Conservation (phyloP, 2,888 invertebrate species). For the Geophilus truncorum region DNA sequence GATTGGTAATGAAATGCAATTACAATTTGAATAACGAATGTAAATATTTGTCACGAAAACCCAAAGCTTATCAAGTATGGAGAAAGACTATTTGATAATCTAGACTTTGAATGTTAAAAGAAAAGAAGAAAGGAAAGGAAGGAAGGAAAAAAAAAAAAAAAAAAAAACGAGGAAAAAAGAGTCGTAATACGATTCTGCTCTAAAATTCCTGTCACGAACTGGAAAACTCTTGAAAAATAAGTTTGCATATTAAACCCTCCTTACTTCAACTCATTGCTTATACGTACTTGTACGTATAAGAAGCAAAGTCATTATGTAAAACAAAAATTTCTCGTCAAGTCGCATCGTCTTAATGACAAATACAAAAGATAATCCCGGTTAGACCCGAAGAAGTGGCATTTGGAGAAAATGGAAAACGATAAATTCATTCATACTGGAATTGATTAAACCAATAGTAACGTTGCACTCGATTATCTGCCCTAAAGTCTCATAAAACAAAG, state of each 20-base stretch:
- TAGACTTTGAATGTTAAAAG: too few species aligned
- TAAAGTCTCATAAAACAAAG: background rate
- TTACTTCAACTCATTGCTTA: background rate
- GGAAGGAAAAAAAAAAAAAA: too few species aligned
- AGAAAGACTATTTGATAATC: too few species aligned
- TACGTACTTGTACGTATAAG: too few species aligned
- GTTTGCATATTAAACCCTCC: background rate
- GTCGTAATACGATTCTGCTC: background rate
- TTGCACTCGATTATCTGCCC: background rate
- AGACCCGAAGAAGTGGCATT: background rate
- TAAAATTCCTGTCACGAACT: background rate
- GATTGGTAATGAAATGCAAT: background rate
- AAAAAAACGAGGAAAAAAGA: too few species aligned
- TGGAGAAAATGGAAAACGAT: background rate
- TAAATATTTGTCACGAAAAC: background rate
- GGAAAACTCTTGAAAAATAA: background rate
- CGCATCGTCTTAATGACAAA: background rate
- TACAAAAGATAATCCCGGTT: background rate
- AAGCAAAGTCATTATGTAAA: background rate
- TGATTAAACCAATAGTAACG: slow-evolving; percentile 8
- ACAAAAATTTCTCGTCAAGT: background rate
- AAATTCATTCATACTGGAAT: background rate
- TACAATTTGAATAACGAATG: background rate
- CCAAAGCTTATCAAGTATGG: too few species aligned
- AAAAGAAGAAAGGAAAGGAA: too few species aligned